Percentiles rank a stretch among this genome's conserved stretches.
phyloP scores from a whole-genome alignment of 2,113 vertebrate species.

The Butorides virescens region DNA sequence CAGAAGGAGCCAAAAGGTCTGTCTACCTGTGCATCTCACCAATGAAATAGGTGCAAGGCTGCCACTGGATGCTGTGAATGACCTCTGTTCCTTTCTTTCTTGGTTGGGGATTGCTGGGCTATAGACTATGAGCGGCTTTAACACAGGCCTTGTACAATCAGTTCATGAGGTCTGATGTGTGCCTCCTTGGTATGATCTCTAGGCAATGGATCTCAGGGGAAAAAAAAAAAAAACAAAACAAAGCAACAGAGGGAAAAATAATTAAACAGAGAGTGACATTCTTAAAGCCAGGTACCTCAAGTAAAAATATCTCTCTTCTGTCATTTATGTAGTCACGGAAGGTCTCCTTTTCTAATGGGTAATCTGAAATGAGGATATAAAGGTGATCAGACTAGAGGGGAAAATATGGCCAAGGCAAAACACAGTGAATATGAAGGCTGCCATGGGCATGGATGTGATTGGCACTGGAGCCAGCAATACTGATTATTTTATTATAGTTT shows the following conservation, averaged over 20 bases:
- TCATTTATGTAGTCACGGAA: slow-evolving; percentile 75
- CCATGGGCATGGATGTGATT: background rate
- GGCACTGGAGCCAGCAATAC: accelerated
- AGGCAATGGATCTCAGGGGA: background rate
- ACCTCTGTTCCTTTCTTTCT: background rate
- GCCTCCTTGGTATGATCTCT: background rate
- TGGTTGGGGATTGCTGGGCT: background rate
- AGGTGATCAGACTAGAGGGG: background rate
- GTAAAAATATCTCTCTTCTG: slow-evolving; percentile 83
- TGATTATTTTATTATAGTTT: background rate
- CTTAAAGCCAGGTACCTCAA: slow-evolving; percentile 79
- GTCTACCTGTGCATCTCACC: background rate
- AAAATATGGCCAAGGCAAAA: background rate
- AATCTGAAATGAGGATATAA: slow-evolving; percentile 70
- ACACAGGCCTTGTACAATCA: background rate
- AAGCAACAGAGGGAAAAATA: background rate
- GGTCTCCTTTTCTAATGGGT: slow-evolving; percentile 70
- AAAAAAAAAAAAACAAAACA: background rate
- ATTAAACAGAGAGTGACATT: background rate
- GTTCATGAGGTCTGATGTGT: background rate
- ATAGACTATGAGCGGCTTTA: background rate
- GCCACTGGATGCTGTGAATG: background rate
- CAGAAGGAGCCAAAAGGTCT: background rate
- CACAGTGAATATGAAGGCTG: background rate
- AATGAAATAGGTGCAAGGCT: background rate